Evolutionary conservation across 2,888 invertebrate genomes (phyloP), one percentile per base, ranked within the genome.

Genomic region (Rotaria macrura): DNA sequence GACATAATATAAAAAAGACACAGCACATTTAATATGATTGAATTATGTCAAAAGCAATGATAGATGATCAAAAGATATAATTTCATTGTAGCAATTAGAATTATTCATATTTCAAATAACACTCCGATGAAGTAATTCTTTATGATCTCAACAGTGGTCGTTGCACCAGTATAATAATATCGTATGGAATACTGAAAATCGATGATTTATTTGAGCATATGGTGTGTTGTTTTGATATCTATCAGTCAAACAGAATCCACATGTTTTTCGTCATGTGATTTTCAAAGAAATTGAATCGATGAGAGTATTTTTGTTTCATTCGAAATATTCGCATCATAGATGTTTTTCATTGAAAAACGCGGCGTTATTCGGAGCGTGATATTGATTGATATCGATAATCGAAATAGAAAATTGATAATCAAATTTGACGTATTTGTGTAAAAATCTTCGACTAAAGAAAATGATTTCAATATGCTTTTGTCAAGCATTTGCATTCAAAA

Each of bases 381-480:
- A n/a, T n/a, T n/a, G n/a, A n/a, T n/a, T n/a, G n/a, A n/a, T n/a
- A n/a, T n/a, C n/a, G n/a, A n/a, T n/a, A n/a, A n/a, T n/a, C n/a
- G n/a, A n/a, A n/a, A n/a, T n/a, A n/a, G n/a, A n/a, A n/a, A n/a
- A n/a, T n/a, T n/a, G n/a, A n/a, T n/a, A n/a, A n/a, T n/a, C n/a
- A n/a, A n/a, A n/a, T n/a, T n/a, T n/a, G n/a, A n/a, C n/a, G n/a
- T n/a, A n/a, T n/a, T n/a, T n/a, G 0, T 87, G 86, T 14, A 89
- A 89, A 86, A 89, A 89, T 3, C 88, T 88, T 1, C 87, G 87
- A 85, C 88, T 89, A 85, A 89, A 89, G 79, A 87, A 89, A 85
- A 88, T 87, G 3, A 89, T 85, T 84, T 84, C 55, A 4, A 43
- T 29, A 43, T 43, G 47, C 29, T 84, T 14, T 29, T 43, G 23